A percentile compares a stretch with the other conserved stretches of the same genome.
These are phyloP conservation scores for Melanophora roralis DNA, from an alignment of 2,888 invertebrate genomes.

Conservation along the genomic window DNA sequence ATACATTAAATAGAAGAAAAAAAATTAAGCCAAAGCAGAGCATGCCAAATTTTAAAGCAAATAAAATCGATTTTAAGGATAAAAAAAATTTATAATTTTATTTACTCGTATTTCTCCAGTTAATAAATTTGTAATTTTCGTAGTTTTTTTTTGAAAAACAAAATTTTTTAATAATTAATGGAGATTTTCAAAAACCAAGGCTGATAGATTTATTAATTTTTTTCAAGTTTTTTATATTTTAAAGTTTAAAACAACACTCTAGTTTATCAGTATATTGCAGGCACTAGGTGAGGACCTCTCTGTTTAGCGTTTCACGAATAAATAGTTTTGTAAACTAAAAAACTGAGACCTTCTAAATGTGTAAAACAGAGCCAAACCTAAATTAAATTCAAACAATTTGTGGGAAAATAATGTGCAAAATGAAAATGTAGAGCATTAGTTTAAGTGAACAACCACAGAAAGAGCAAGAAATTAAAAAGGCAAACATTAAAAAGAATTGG, in stretches of 20 bases:
- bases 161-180: too few species aligned
- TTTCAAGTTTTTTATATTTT: too few species aligned
- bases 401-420: slow-evolving; percentile 56
- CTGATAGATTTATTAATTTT: too few species aligned
- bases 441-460: slow-evolving; percentile 36
- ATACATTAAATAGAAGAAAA: slow-evolving; percentile 39
- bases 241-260: too few species aligned
- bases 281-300: too few species aligned
- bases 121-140: too few species aligned
- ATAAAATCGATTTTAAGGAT: not conserved
- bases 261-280: too few species aligned
- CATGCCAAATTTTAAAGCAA: slow-evolving; percentile 20
- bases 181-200: too few species aligned
- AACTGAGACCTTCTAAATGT: slow-evolving; percentile 9
- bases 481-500: slow-evolving; percentile 39
- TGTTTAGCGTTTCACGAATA: not conserved
- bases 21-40: too few species aligned
- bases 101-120: too few species aligned
- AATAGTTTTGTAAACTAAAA: not conserved
- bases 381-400: slow-evolving; percentile 65
- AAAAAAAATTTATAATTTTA: too few species aligned
- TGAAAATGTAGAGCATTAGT: slow-evolving; percentile 62
- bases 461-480: slow-evolving; percentile 2
- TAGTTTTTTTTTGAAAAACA: too few species aligned
- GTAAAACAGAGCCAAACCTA: slow-evolving; percentile 53